A percentile compares a stretch with the other conserved stretches of the same genome.
Conservation (phyloP, 2,888 invertebrate genomes). For the Andrena marginata region DNA sequence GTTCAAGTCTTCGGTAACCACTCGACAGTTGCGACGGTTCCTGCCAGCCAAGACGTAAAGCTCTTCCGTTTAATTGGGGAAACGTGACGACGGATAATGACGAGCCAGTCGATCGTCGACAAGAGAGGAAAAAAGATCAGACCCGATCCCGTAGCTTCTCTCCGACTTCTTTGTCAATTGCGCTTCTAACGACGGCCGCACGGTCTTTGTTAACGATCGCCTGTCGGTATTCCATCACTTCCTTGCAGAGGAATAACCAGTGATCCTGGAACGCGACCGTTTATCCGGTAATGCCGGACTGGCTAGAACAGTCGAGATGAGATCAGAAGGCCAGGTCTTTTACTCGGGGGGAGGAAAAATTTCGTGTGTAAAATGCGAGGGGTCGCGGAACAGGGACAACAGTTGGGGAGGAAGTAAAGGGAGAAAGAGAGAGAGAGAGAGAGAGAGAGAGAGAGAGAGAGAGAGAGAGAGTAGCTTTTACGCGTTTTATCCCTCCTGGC, state of each 20-base stretch:
- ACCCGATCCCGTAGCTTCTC: background rate
- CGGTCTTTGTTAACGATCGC: slow-evolving; percentile 35
- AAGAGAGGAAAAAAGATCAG: slow-evolving; percentile 20
- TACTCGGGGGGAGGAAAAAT: background rate
- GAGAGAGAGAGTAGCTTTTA: slow-evolving; percentile 66
- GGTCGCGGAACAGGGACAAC: background rate
- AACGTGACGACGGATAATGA: slow-evolving; percentile 72
- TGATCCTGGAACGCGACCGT: background rate
- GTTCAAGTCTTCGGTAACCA: slow-evolving; percentile 25
- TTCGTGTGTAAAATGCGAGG: background rate
- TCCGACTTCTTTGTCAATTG: slow-evolving; percentile 37
- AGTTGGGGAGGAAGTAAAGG: background rate
- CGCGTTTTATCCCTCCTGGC: slow-evolving; percentile 69
- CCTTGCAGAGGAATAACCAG: background rate
- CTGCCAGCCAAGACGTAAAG: slow-evolving; percentile 54
- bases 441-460: background rate
- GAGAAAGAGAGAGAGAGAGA: slow-evolving; percentile 8
- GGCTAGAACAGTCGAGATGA: background rate
- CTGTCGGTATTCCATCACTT: slow-evolving; percentile 37
- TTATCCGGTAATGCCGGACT: background rate
- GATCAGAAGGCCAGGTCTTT: slow-evolving; percentile 13
- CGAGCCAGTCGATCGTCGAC: slow-evolving; percentile 57
- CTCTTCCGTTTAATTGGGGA: slow-evolving; percentile 67
- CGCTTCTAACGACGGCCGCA: slow-evolving; percentile 7
- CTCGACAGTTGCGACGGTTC: slow-evolving; percentile 51